Percentiles rank a stretch among this genome's conserved stretches.
Conservation (phyloP, 2,888 invertebrate species). For the Apamea crenata region DNA sequence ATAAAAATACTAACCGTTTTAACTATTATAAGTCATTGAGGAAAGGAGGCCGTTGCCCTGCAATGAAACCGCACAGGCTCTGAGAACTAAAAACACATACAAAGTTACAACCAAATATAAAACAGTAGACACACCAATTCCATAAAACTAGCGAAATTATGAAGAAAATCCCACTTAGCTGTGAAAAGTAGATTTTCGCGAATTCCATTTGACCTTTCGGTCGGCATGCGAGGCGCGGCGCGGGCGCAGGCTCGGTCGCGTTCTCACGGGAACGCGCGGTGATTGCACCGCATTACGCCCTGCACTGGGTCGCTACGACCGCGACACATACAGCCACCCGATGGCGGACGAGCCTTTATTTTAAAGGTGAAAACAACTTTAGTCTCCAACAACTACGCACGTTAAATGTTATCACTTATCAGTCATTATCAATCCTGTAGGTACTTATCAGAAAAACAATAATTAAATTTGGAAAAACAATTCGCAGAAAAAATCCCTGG, state of each 20-base stretch:
- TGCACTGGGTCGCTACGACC: conserved; percentile 81
- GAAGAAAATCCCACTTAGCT: not conserved
- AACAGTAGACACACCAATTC: not conserved
- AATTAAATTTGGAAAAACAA: not conserved
- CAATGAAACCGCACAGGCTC: not conserved
- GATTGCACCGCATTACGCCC: conserved; percentile 86
- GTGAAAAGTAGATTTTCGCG: conserved; percentile 62
- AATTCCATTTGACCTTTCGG: conserved; percentile 78
- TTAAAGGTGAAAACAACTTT: not conserved
- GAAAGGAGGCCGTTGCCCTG: not conserved
- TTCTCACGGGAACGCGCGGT: conserved; percentile 89
- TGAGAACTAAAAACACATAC: not conserved
- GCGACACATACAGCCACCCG: conserved; percentile 71
- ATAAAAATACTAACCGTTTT: not conserved
- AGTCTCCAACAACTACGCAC: not conserved
- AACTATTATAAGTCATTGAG: not conserved
- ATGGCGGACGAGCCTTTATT: conserved; percentile 69
- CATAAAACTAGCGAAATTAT: not conserved
- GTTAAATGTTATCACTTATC: not conserved
- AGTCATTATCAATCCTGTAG: not conserved
- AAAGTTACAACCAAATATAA: not conserved
- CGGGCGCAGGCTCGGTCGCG: conserved; percentile 76
- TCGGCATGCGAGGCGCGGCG: conserved; percentile 73
- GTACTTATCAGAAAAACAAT: not conserved
- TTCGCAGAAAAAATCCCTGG: not conserved